Base-by-base conservation (phyloP, 2,888 invertebrate species). In the Melanostoma scalare region DNA sequence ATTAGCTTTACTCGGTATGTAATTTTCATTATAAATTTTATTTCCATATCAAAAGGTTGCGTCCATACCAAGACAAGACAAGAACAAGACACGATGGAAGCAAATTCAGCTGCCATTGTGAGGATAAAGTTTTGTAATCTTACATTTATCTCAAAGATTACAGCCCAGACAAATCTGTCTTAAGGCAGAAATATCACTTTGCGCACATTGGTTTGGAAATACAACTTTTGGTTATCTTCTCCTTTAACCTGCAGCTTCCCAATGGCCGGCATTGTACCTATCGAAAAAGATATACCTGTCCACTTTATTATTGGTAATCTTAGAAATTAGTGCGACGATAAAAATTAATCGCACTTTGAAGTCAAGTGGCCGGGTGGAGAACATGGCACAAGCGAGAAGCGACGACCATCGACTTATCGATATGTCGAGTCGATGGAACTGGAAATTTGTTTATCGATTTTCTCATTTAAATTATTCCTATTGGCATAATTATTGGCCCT, bases 281-380 rank as follows among this genome's bases (percentile, higher is more conserved):
- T 36, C 8, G 0, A 1, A 20, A 20, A 20, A 55, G 38, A 74
- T 42, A 31, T 63, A 75, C 69, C 80, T 69, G 61, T 75, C 80
- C 75, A 65, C 55, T 46, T 63, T 42, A 48, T 58, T 58, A 3
- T 63, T 3, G 75, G 80, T 80, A 79, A 80, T 80, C 80, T 71
- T 75, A 65, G 69, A 80, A 80, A 80, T 75, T 67, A 80, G 80
- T 80, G 53, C 75, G 75, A 8, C 69, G 75, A 75, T 80, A 65
- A 80, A 80, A 69, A 60, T 75, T 75, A 80, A 80, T 80, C 69
- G 75, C 69, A 75, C 69, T 75, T 63, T 38, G 44, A 44, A 69
- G 31, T 69, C 79, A 52, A 53, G 60, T 40, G 60, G 52, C 8
- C 33, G 10, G 44, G 9, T 5, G 46, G 1, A 6, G 2, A 30